Evolutionary conservation across 2,113 vertebrate species (phyloP).

Genomic region (Corydoras maculifer): DNA sequence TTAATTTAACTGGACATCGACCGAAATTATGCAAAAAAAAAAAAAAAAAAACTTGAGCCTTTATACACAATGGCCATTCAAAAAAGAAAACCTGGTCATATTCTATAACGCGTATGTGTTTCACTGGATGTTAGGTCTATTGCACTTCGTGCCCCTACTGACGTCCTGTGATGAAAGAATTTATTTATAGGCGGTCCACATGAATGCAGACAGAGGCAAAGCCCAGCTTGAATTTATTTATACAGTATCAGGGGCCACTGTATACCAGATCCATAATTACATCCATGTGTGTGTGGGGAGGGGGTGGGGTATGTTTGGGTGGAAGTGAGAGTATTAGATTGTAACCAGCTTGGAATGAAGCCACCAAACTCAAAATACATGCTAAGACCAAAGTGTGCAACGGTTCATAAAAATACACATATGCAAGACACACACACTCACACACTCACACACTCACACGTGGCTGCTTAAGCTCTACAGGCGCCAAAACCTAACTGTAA

Average conservation of each 20-base stretch:
- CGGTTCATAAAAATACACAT: no score
- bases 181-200: constrained; percentile 42
- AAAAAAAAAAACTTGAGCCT: no score
- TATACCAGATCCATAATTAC: constrained; percentile 34
- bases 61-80: no score
- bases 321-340: constrained; percentile 14
- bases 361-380: constrained; percentile 38
- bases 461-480: no score
- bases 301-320: no score
- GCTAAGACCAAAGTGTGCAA: constrained; percentile 36
- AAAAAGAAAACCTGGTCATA: no score
- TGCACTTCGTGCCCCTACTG: constrained; percentile 15
- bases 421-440: no score
- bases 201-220: constrained; percentile 32
- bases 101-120: background rate
- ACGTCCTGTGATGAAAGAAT: constrained; percentile 38
- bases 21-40: no score
- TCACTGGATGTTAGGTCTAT: background rate
- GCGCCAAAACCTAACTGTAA: no score
- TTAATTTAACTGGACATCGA: no score
- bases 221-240: constrained; percentile 45
- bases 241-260: constrained; percentile 18
- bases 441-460: no score
- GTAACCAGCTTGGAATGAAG: constrained; percentile 25
- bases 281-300: constrained; percentile 33